Percentiles rank a stretch among this genome's conserved stretches.
Conservation (phyloP, 2,113 vertebrate species). For the Clarias macrocephalus region DNA sequence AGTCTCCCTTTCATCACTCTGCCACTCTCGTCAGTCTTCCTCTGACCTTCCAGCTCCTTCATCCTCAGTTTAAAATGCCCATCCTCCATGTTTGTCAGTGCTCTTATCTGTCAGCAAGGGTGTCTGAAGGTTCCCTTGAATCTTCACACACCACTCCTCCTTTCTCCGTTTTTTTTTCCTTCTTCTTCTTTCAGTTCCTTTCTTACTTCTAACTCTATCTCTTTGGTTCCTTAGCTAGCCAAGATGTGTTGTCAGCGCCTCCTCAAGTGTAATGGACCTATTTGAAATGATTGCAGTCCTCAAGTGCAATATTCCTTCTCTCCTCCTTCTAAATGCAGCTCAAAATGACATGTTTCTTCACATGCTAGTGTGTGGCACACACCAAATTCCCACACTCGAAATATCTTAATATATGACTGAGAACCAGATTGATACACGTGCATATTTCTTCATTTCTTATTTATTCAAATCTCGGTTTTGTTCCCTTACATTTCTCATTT, state of each 20-base stretch:
- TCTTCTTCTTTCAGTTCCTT: slow-evolving; percentile 33
- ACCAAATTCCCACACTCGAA: slow-evolving; percentile 37
- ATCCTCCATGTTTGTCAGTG: slow-evolving; percentile 58
- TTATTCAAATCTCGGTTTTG: slow-evolving; percentile 23
- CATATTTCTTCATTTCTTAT: slow-evolving; percentile 30
- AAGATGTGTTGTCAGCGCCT: slow-evolving; percentile 48
- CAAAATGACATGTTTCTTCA: slow-evolving; percentile 46
- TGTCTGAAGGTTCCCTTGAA: slow-evolving; percentile 67
- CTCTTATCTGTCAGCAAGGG: slow-evolving; percentile 54
- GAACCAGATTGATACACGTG: slow-evolving; percentile 12
- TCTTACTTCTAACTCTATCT: slow-evolving; percentile 60
- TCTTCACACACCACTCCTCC: slow-evolving; percentile 61
- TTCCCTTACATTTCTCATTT: slow-evolving; percentile 46
- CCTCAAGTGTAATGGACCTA: slow-evolving; percentile 48
- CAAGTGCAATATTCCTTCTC: slow-evolving; percentile 40
- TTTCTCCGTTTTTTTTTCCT: not conserved
- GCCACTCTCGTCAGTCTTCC: slow-evolving; percentile 53
- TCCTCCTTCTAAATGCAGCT: slow-evolving; percentile 50
- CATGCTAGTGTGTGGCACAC: slow-evolving; percentile 45
- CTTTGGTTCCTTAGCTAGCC: slow-evolving; percentile 57
- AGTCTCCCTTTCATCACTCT: slow-evolving; percentile 62
- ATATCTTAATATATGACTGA: slow-evolving; percentile 2
- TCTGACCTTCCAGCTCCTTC: slow-evolving; percentile 43
- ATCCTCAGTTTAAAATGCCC: slow-evolving; percentile 48
- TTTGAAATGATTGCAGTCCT: slow-evolving; percentile 50